phyloP scores from a whole-genome alignment of 2,113 vertebrate species.

The Pholis gunnellus region DNA sequence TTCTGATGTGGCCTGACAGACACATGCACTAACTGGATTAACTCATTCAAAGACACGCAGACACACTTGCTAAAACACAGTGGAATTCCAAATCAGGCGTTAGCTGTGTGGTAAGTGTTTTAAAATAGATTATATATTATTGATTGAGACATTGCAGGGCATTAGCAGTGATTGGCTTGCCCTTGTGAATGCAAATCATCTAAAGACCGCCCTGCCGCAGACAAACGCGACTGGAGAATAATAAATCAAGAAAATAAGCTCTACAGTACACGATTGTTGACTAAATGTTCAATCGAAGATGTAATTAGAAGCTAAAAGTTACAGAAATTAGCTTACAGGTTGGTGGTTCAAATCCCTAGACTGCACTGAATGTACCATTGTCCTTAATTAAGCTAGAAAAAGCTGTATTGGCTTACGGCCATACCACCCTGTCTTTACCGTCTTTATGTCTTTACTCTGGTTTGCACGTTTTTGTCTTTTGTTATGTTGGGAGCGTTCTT shows the following conservation, averaged over 20 bases:
- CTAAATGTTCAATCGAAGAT: background rate
- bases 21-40: conserved; percentile 79
- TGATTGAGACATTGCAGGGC: conserved; percentile 61
- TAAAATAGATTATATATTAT: conserved; percentile 69
- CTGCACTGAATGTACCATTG: background rate
- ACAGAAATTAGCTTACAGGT: background rate
- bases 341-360: background rate
- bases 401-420: background rate
- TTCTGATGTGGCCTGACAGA: conserved; percentile 80
- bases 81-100: conserved; percentile 74
- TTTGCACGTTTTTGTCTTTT: no score
- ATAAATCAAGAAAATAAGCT: background rate
- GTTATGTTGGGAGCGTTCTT: background rate
- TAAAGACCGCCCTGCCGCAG: conserved; percentile 1
- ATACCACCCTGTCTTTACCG: background rate
- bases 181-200: conserved; percentile 59
- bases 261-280: background rate
- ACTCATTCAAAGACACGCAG: conserved; percentile 74
- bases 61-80: conserved; percentile 63
- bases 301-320: conserved; percentile 16
- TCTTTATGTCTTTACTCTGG: background rate
- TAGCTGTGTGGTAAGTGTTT: conserved; percentile 70
- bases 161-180: conserved; percentile 67
- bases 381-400: conserved; percentile 4
- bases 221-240: conserved; percentile 15